Evolutionary conservation across 2,888 invertebrate species (phyloP), one percentile per base, ranked within the genome.

Genomic region (Spicauda simplicius): DNA sequence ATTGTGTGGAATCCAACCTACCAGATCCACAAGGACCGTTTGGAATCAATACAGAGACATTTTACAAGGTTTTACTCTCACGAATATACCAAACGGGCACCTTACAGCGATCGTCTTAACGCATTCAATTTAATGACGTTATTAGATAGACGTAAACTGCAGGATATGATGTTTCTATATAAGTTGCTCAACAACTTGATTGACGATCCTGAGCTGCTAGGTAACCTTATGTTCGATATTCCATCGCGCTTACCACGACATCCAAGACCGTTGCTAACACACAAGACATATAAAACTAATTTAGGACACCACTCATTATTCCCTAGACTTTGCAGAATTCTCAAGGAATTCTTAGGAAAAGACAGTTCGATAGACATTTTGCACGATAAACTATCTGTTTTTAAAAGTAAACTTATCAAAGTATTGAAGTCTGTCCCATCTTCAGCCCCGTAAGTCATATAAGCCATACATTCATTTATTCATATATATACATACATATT

Each of bases 81-180:
- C 11, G 2, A 8, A 50, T 10, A 10, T 50, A 18, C 8, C 0
- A 45, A 45, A 45, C 45, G n/a, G n/a, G 10, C 10, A 11, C 11
- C 56, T 2, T 63, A 63, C 18, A n/a, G 4, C 10, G 20, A 45
- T 18, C 54, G 62, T 30, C 62, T 63, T 14, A 18, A 25, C 11
- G 25, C 16, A n/a, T 55, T 55, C 5, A 18, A 45, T 10, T 53
- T 62, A 3, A 62, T 54, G 20, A 41, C 41, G 6, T 20, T 62
- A 0, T 54, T 37, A n/a, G 41, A 62, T n/a, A 62, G 61, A 62
- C 61, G 61, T 18, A 62, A 62, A 54, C 20, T 41, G 8, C 53
- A 54, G 10, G 61, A 62, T 16, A 54, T 62, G 54, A 10, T 59
- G 0, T 62, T 37, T 8, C 25, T 54, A 12, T 62, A 54, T 12